Percentiles rank a stretch among this genome's conserved stretches.
Evolutionary conservation across 2,888 invertebrate species (phyloP).

Genomic region (Nematopogon swammerdamellus): DNA sequence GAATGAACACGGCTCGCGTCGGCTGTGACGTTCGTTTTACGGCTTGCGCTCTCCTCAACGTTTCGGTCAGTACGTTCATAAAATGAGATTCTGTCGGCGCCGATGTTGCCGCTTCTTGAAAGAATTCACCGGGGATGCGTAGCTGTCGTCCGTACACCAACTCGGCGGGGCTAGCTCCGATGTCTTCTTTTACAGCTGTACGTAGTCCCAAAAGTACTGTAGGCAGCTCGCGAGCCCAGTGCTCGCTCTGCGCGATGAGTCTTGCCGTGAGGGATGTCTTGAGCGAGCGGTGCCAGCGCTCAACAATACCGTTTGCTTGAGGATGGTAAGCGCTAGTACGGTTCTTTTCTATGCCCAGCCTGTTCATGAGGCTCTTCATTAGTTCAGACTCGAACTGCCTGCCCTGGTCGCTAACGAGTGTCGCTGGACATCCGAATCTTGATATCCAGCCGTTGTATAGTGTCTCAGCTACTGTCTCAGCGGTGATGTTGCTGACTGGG

Average conservation of each 20-base stretch:
- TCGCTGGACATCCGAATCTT: constrained; percentile 3
- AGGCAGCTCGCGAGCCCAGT: constrained; percentile 16
- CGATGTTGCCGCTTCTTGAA: constrained; percentile 3
- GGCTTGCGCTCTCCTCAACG: too few species aligned
- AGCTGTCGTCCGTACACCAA: constrained; percentile 13
- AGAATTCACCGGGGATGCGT: constrained; percentile 13
- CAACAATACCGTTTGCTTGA: constrained; percentile 10
- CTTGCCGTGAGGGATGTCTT: constrained; percentile 7
- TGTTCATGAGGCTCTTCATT: constrained; percentile 14
- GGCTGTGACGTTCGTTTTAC: background rate
- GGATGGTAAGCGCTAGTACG: constrained; percentile 13
- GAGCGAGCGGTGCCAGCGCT: constrained; percentile 10
- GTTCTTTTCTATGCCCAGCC: constrained; percentile 6
- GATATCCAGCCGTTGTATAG: constrained; percentile 5
- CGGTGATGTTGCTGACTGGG: constrained; percentile 12
- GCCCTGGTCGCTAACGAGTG: constrained; percentile 21
- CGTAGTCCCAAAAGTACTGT: constrained; percentile 16
- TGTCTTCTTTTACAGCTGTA: constrained; percentile 11
- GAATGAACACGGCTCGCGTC: constrained; percentile 3
- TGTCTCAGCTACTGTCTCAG: constrained; percentile 13
- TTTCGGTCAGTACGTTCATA: too few species aligned
- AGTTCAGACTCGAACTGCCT: constrained; percentile 22
- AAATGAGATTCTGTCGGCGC: too few species aligned
- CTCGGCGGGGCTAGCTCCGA: constrained; percentile 13
- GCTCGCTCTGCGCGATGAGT: background rate